These are phyloP conservation scores for Caenorhabditis sp. DNA, from an alignment of 2,888 invertebrate genomes.

Conservation along the genomic window DNA sequence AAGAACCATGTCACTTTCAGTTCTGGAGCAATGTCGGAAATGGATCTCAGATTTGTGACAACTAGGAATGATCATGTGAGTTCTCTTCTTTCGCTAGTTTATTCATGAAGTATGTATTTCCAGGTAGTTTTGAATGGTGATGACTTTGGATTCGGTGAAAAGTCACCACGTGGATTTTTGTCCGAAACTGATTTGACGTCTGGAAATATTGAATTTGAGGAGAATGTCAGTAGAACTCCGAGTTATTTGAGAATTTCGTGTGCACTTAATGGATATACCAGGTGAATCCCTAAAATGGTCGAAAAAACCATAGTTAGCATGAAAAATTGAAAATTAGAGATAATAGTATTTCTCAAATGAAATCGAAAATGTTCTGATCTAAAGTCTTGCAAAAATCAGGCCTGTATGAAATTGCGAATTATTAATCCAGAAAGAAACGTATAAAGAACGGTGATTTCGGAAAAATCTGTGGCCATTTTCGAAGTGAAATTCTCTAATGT, in stretches of 20 bases:
- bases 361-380: too few relatives aligned
- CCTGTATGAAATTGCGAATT: too few relatives aligned
- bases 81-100: conserved; percentile 8
- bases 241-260: conserved; percentile 44
- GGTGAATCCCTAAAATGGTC: too few relatives aligned
- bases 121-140: conserved; percentile 5
- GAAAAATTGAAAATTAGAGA: too few relatives aligned
- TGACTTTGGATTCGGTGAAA: conserved; percentile 34
- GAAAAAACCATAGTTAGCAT: too few relatives aligned
- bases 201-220: conserved; percentile 14
- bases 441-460: too few relatives aligned
- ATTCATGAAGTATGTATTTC: conserved; percentile 7
- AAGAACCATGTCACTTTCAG: conserved; percentile 1
- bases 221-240: conserved; percentile 26
- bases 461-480: too few relatives aligned
- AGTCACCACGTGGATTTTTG: conserved; percentile 36
- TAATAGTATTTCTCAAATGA: too few relatives aligned
- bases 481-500: too few relatives aligned
- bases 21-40: conserved; percentile 25
- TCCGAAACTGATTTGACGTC: conserved; percentile 39
- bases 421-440: too few relatives aligned
- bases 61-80: conserved; percentile 29
- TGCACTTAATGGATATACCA: conserved; percentile 43
- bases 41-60: conserved; percentile 43
- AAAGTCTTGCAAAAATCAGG: too few relatives aligned